Percentiles rank a stretch among this genome's conserved stretches.
These are phyloP conservation scores for Huso huso DNA, from an alignment of 2,797 vertebrate genomes.

Conservation along the genomic window DNA sequence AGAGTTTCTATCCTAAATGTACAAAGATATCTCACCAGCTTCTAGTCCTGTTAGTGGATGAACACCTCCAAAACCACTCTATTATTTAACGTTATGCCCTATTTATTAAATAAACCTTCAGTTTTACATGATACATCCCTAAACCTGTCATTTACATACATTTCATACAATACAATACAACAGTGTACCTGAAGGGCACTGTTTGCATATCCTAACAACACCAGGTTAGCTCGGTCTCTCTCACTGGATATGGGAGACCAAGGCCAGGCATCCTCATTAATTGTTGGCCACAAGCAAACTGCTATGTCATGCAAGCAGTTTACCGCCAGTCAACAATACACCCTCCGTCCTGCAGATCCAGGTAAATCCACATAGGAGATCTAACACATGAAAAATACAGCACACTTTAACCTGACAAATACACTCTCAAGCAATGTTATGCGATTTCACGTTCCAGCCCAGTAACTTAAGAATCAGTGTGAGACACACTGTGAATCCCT, in stretches of 20 bases:
- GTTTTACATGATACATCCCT: slow-evolving; percentile 8
- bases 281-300: slow-evolving; percentile 80
- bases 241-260: slow-evolving; percentile 73
- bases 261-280: slow-evolving; percentile 68
- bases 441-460: too few relatives aligned
- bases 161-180: slow-evolving; percentile 12
- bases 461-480: too few relatives aligned
- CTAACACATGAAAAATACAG: slow-evolving; percentile 41
- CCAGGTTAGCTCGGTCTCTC: slow-evolving; percentile 72
- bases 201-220: slow-evolving; percentile 67
- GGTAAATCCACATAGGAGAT: slow-evolving; percentile 66
- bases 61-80: slow-evolving; percentile 2
- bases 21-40: too few relatives aligned
- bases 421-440: neutral
- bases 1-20: too few relatives aligned
- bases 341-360: slow-evolving; percentile 50
- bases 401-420: neutral
- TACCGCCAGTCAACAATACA: slow-evolving; percentile 59
- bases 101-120: slow-evolving; percentile 22
- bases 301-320: slow-evolving; percentile 70
- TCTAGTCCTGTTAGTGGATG: neutral
- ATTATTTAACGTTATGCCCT: slow-evolving; percentile 26
- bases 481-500: too few relatives aligned
- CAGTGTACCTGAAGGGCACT: slow-evolving; percentile 73
- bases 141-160: slow-evolving; percentile 6